These are phyloP conservation scores for Danio jaintianensis DNA, from an alignment of 2,797 vertebrate species.

Conservation along the genomic window DNA sequence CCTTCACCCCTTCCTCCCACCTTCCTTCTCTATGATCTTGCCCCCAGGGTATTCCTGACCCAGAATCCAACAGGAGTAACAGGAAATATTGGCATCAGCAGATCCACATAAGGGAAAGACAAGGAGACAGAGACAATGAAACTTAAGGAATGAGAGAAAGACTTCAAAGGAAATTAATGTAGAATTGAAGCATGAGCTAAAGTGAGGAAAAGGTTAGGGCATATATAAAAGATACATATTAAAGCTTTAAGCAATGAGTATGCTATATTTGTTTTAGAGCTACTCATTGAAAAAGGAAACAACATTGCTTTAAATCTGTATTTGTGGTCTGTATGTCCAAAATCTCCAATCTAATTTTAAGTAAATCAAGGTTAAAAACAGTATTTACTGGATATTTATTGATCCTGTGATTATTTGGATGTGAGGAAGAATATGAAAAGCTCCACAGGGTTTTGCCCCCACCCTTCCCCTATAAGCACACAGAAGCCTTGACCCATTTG, in stretches of 20 bases:
- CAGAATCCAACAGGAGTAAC: conserved; percentile 75
- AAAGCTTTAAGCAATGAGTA: not conserved
- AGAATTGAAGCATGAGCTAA: not conserved
- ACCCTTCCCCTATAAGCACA: not conserved
- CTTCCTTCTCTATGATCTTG: conserved; percentile 62
- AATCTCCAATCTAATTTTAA: not conserved
- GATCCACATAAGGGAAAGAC: conserved; percentile 62
- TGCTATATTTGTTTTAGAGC: not conserved
- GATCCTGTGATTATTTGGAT: not conserved
- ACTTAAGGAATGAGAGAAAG: conserved; percentile 15
- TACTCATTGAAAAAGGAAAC: not conserved
- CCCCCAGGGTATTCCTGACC: conserved; percentile 79
- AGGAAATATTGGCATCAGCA: conserved; percentile 74
- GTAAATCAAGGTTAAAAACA: not conserved
- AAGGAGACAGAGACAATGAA: conserved; percentile 19
- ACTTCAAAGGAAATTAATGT: not conserved
- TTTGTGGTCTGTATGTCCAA: not conserved
- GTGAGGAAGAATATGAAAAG: not conserved
- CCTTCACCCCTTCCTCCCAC: conserved; percentile 39
- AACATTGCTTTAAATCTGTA: not conserved
- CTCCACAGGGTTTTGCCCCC: not conserved
- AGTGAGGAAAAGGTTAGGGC: not conserved
- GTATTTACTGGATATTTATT: not conserved
- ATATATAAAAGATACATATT: not conserved
- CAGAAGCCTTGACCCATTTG: conserved; percentile 29